A percentile compares a stretch with the other conserved stretches of the same genome.
phyloP scores from a whole-genome alignment of 2,113 vertebrate genomes.

The Menura novaehollandiae region DNA sequence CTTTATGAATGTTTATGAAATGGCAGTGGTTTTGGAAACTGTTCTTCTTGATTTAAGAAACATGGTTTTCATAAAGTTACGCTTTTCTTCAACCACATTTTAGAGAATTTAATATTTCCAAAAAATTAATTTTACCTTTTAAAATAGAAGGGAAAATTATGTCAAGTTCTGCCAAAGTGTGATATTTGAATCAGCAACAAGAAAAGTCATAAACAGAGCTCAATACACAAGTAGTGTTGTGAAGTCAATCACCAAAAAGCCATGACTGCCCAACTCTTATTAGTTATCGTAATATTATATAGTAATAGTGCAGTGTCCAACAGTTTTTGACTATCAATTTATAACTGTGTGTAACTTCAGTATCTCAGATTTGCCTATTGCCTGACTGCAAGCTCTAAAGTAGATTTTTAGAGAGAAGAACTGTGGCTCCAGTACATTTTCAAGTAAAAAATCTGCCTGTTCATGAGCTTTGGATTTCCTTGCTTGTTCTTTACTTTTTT shows the following conservation, averaged over 20 bases:
- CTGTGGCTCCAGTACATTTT: not conserved
- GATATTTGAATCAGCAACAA: not conserved
- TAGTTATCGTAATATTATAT: too few species aligned
- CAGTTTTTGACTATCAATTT: not conserved
- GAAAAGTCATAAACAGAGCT: not conserved
- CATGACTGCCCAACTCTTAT: not conserved
- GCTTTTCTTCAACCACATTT: not conserved
- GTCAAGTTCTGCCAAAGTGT: not conserved
- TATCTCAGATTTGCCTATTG: not conserved
- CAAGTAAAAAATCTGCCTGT: not conserved
- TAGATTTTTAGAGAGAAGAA: not conserved
- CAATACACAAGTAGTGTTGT: not conserved
- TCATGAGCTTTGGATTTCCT: not conserved
- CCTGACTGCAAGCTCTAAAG: not conserved
- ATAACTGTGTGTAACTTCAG: not conserved
- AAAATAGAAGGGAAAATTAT: not conserved
- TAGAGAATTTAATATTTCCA: not conserved
- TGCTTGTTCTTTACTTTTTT: not conserved
- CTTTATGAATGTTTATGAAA: not conserved
- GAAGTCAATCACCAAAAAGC: not conserved
- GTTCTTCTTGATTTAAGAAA: not conserved
- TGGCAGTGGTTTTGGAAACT: not conserved
- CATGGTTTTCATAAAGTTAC: not conserved
- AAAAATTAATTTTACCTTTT: not conserved
- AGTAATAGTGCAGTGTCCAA: accelerated